Conservation (phyloP, 2,888 invertebrate genomes). For the Pterostichus madidus region DNA sequence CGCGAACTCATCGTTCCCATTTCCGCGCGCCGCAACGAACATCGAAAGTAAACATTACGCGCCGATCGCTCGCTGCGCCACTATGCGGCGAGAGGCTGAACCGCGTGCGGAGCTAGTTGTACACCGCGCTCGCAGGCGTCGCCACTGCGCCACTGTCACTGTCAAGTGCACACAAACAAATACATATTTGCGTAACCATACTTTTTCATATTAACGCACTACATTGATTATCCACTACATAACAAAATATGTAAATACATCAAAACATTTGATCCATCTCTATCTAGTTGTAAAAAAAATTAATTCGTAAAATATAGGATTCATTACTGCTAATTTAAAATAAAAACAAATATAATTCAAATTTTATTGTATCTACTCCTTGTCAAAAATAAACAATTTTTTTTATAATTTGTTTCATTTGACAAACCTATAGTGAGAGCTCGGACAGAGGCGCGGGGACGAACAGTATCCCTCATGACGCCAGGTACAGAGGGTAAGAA, state of each 20-base stretch:
- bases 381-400: too few species aligned
- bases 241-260: too few species aligned
- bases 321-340: too few species aligned
- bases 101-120: neutral
- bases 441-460: neutral
- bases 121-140: neutral
- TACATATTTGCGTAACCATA: neutral
- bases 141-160: conserved; percentile 29
- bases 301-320: too few species aligned
- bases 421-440: conserved; percentile 10
- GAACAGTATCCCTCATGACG: neutral
- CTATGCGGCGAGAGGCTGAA: neutral
- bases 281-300: too few species aligned
- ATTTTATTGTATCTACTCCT: too few species aligned
- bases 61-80: conserved; percentile 7
- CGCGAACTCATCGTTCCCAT: conserved; percentile 54
- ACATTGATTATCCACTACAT: too few species aligned
- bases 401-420: neutral
- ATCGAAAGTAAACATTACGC: conserved; percentile 55
- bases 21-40: conserved; percentile 62
- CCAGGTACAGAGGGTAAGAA: too few species aligned
- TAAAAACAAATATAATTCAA: too few species aligned
- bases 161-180: conserved; percentile 37
- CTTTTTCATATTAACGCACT: too few species aligned
- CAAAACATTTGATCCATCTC: too few species aligned